Base-by-base conservation (phyloP, 1,140 invertebrate genomes). In the Nephila pilipes region DNA sequence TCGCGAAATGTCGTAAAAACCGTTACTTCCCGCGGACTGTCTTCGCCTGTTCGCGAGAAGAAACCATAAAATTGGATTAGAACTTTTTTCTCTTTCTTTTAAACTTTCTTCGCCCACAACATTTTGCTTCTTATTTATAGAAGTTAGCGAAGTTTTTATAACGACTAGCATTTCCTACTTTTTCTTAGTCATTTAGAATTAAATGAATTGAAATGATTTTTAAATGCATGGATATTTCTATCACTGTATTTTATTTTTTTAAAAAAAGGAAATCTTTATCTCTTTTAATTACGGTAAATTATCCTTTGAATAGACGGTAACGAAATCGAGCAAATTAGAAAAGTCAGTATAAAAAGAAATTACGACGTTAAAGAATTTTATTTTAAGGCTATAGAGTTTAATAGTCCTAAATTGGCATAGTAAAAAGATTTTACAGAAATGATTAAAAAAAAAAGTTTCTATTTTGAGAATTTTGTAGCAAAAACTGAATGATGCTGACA, bases 61-160 rank as follows among this genome's bases (percentile, higher is more conserved):
- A 90, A 90, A 80, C 88, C 88, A 90, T 90, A 90, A 90, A 90
- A 90, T 90, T 90, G 58, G 88, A 90, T 90, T 90, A 80, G 88
- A 55, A 32, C 29, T 90, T 36, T 58, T 90, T 90, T 29, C 22
- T n/a, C 16, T n/a, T 65, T 65, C 14, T 69, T 88, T 88, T 88
- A 36, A 38, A 36, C 57, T 20, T 87, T 60, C 29, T 60, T 4
- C 60, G 29, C 57, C 36, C 22, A 81, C 80, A 32, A 32, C 3
- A 75, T 75, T 75, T 75, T 75, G 69, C 69, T 81, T 81, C 46
- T 81, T 81, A 81, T 46, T n/a, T n/a, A 55, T 54, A 81, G 38
- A 55, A 81, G 80, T 29, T 81, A 81, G 32, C 69, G 80, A 54
- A 54, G 20, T 81, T 81, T 81, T 81, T 81, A 81, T 25, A 81